A percentile compares a stretch with the other conserved stretches of the same genome.
Conservation (phyloP, 2,888 invertebrate genomes). For the Synanthedon myopaeformis region DNA sequence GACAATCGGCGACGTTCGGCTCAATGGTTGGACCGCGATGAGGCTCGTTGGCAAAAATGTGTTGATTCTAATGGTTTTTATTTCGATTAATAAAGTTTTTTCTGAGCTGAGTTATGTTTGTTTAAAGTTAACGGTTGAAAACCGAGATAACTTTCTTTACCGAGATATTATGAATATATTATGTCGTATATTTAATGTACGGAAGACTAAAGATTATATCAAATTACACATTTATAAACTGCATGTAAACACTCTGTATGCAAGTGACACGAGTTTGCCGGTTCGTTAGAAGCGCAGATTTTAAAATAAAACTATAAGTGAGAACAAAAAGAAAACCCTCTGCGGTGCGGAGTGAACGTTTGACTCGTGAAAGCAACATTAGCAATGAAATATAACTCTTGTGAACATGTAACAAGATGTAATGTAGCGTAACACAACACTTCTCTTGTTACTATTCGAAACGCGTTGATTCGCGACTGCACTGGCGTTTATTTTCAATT, state of each 20-base stretch:
- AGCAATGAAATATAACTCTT: constrained; percentile 26
- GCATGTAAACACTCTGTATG: constrained; percentile 11
- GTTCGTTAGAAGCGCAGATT: constrained; percentile 62
- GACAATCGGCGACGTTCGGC: too few species aligned
- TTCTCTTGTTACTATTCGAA: constrained; percentile 21
- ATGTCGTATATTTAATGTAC: too few species aligned
- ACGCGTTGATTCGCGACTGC: constrained; percentile 14
- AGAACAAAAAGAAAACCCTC: constrained; percentile 51
- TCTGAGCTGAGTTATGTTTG: too few species aligned
- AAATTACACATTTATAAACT: too few species aligned
- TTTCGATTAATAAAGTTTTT: too few species aligned
- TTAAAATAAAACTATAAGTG: constrained; percentile 56
- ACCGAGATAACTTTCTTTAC: too few species aligned
- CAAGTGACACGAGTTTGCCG: constrained; percentile 45
- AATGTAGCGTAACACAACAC: constrained; percentile 20
- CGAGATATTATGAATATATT: too few species aligned
- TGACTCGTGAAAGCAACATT: constrained; percentile 33
- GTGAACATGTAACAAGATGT: constrained; percentile 25
- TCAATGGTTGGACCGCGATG: too few species aligned
- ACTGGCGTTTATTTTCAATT: constrained; percentile 57
- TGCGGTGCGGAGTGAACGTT: constrained; percentile 39
- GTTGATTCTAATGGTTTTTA: too few species aligned
- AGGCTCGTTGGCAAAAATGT: too few species aligned
- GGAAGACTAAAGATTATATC: too few species aligned
- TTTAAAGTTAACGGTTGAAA: too few species aligned